Evolutionary conservation across 30 jellyfish, hydroid and myxozoan genomes (phyloP), one percentile per base, ranked within the genome.

Genomic region (Cassiopea andromeda): DNA sequence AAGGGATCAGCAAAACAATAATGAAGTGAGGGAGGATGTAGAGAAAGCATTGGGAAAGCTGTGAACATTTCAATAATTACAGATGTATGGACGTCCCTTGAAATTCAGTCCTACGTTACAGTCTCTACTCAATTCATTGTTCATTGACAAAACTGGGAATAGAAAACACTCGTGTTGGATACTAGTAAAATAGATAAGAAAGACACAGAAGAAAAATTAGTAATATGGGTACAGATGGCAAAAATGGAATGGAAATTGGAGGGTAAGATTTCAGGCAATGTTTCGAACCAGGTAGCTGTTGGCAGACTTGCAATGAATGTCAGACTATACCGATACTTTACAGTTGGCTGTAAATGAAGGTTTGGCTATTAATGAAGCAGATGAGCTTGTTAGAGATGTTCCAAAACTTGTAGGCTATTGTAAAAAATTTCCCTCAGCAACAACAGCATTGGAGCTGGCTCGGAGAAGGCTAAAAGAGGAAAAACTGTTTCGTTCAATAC

Each of bases 291-390:
- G 48, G 87, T 54, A 68, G 97, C 93, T n/a, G 83, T 89, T 6
- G 97, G 94, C 44, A 88, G 89, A 8, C 57, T 72, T 6, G 12
- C 76, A 87, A 75, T 2, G 91, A 83, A 27, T 78, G 75, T 91
- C 96, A 54, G 79, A 87, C 75, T 80, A 71, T 67, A 89, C 92
- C 72, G 89, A 82, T 48, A 89, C 85, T 7, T 82, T 81, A 18
- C 92, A 89, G 78, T 58, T 89, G 38, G 96, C 96, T 44, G 83
- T 89, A 47, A 79, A 89, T 71, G 96, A 61, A 17, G 87, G 90
- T 8, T 79, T 89, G 19, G 87, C 91, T 12, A 80, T 78, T 54
- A 82, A 79, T 69, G 91, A 70, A 67, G 87, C 80, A 27, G 64
- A 54, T 3, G 12, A 10, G 10, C 10, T 10, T 54, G 64, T 3